phyloP scores from a whole-genome alignment of 2,797 vertebrate genomes.

The Poliocrania exsul region DNA sequence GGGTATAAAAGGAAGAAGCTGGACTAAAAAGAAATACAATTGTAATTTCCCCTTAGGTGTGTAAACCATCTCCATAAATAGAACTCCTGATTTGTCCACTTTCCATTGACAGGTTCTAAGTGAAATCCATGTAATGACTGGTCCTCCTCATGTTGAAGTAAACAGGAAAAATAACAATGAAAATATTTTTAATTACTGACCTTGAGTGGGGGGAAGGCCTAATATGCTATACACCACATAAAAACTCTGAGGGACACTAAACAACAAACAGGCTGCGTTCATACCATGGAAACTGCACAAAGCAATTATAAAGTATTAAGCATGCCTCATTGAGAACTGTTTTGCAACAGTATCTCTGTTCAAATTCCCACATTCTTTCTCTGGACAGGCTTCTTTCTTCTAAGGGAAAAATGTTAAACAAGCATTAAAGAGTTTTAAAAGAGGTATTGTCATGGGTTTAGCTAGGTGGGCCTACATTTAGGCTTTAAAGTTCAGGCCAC shows the following conservation, averaged over 20 bases:
- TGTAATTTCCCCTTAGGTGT: background rate
- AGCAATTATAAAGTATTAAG: rapidly evolving
- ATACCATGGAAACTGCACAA: background rate
- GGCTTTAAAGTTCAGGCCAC: no score
- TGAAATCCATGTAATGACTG: background rate
- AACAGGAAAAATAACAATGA: background rate
- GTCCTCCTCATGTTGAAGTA: background rate
- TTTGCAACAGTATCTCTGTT: rapidly evolving
- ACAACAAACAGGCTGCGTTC: background rate
- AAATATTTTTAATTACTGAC: background rate
- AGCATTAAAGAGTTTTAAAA: background rate
- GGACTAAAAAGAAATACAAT: background rate
- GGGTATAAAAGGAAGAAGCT: background rate
- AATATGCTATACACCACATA: background rate
- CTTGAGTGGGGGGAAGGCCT: background rate
- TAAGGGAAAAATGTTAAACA: background rate
- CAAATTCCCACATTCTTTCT: background rate
- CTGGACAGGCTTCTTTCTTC: background rate
- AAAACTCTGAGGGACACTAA: background rate
- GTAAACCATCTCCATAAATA: background rate
- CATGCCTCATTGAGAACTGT: background rate
- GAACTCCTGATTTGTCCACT: background rate
- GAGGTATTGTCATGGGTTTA: no score
- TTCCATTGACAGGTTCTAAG: background rate
- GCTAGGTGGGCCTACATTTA: no score